Base-by-base conservation (phyloP, 2,888 invertebrate genomes). In the Monopis laevigella region DNA sequence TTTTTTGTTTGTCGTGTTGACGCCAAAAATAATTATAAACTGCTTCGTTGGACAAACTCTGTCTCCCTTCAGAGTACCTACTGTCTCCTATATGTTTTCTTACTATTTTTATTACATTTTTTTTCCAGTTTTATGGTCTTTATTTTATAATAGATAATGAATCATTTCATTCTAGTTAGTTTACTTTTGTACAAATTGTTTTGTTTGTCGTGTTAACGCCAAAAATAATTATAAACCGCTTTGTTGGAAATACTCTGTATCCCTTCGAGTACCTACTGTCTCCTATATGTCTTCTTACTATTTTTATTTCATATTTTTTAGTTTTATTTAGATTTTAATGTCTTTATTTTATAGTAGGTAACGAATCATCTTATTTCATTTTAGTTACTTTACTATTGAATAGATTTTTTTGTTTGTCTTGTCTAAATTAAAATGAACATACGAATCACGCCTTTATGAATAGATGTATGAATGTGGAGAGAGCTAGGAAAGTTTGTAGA, bases 11-110 rank as follows among this genome's bases (percentile, higher is more conserved):
- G 73, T 72, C 71, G 71, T 64, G 19, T 24, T 26, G 36, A 58
- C 48, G 68, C 66, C 70, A 68, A 65, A 67, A 77, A 77, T 77
- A 77, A 74, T 69, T 69, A 78, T 74, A 75, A 77, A 77, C 71
- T 65, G 65, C 56, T 55, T 59, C 51, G 59, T 59, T 59, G 17
- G 28, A 29, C 27, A 11, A 26, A 26, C 18, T 36, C 21, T 36
- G 36, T 19, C 16, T 19, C 36, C 4, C 21, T 21, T 36, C 4
- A 36, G 21, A 36, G 21, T n/a, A n/a, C n/a, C n/a, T 36, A 36
- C 5, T n/a, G n/a, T n/a, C n/a, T n/a, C n/a, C n/a, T n/a, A n/a
- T n/a, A n/a, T n/a, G 24, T 6, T 10, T 24, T 24, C 24, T 7
- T 24, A 24, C 10, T 7, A 7, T 24, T 7, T n/a, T n/a, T n/a